Percentiles rank a stretch among this genome's conserved stretches.
These are phyloP conservation scores for Metellina segmentata DNA, from an alignment of 2,888 invertebrate genomes.

Conservation along the genomic window DNA sequence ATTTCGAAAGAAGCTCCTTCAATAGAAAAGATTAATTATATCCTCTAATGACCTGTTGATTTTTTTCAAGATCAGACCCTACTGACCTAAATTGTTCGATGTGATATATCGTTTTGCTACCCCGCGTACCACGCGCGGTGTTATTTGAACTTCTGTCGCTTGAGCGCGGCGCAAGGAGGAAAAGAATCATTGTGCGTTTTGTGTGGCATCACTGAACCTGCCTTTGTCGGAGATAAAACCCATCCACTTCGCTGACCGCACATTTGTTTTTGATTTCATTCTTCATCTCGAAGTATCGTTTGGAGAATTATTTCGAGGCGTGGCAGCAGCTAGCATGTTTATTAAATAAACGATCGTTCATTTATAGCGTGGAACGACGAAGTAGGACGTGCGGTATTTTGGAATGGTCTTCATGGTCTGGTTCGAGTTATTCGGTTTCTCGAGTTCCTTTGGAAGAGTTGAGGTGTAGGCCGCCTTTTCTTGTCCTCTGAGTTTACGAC, in stretches of 20 bases:
- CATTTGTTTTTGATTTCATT: slow-evolving; percentile 12
- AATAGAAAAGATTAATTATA: slow-evolving; percentile 2
- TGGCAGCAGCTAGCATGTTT: slow-evolving; percentile 49
- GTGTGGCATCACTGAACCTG: not conserved
- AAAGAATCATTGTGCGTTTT: not conserved
- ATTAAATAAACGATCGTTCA: slow-evolving; percentile 56
- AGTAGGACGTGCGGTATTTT: slow-evolving; percentile 42
- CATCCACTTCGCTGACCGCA: slow-evolving; percentile 38
- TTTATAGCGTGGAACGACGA: slow-evolving; percentile 33
- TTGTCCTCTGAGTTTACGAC: slow-evolving; percentile 23
- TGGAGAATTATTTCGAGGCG: slow-evolving; percentile 43
- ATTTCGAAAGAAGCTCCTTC: not conserved
- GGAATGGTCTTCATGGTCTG: slow-evolving; percentile 46
- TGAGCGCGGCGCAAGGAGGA: not conserved
- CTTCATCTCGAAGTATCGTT: not conserved
- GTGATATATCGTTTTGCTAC: not conserved
- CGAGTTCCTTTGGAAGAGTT: not conserved
- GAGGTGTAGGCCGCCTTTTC: not conserved
- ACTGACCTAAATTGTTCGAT: slow-evolving; percentile 23
- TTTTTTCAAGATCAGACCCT: not conserved
- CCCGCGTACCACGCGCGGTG: not conserved
- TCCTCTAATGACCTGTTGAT: slow-evolving; percentile 16
- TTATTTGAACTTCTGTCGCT: slow-evolving; percentile 1
- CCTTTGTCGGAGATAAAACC: slow-evolving; percentile 1
- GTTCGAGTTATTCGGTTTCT: slow-evolving; percentile 9